A percentile compares a stretch with the other conserved stretches of the same genome.
These are phyloP conservation scores for Neoarius graeffei DNA, from an alignment of 2,113 vertebrate genomes.

Conservation along the genomic window DNA sequence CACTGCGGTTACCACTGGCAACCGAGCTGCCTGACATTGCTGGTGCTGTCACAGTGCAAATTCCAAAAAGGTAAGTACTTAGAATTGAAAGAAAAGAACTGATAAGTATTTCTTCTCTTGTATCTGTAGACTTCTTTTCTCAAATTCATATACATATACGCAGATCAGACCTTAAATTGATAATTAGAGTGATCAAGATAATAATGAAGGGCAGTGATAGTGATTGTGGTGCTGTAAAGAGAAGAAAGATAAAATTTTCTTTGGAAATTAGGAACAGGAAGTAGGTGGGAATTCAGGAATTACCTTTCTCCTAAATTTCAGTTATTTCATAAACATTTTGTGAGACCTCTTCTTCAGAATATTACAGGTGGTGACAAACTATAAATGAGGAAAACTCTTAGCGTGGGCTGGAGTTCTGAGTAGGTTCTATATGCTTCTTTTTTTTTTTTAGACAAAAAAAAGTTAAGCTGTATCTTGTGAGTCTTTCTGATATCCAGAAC, in stretches of 20 bases:
- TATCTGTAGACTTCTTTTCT: neutral
- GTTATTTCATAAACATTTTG: neutral
- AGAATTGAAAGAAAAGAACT: neutral
- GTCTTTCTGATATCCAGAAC: neutral
- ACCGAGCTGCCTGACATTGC: constrained; percentile 57
- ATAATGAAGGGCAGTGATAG: neutral
- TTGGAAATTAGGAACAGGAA: neutral
- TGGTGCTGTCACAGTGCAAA: constrained; percentile 50
- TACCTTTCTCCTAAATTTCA: neutral
- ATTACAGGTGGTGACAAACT: neutral
- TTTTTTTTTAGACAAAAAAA: neutral
- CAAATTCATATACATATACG: neutral
- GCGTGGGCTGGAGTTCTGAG: neutral
- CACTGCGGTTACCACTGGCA: constrained; percentile 58
- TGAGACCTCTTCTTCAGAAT: neutral
- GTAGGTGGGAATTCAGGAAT: neutral
- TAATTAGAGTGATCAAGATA: neutral
- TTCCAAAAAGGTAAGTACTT: neutral
- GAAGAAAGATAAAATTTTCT: neutral
- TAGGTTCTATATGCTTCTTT: neutral
- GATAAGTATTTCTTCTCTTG: neutral
- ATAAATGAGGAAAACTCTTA: neutral
- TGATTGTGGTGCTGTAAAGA: neutral
- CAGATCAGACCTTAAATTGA: neutral
- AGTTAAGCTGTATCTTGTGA: neutral